Evolutionary conservation across 2,888 invertebrate species (phyloP), one percentile per base, ranked within the genome.

Genomic region (Yponomeuta plumbellus): DNA sequence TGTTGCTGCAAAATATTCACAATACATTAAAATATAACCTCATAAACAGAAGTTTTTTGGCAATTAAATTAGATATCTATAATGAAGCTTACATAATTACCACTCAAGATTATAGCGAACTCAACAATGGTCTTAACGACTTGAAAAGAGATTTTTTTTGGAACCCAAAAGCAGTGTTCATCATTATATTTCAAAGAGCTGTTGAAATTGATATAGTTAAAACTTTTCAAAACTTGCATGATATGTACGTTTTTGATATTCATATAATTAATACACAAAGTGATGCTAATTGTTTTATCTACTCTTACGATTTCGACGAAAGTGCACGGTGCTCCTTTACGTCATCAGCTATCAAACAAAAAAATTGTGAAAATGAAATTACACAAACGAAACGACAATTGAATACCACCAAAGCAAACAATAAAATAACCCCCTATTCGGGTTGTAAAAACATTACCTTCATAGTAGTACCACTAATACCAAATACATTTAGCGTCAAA

Each of bases 401-500:
- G 13, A 58, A 20, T 57, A 5, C 8, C n/a, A 11, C 59, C 2
- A 21, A 59, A 59, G 2, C 59, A n/a, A 21, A 22, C 39, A 68
- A 64, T 34, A 34, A 34, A 34, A 34, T 34, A 39, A 62, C 23
- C 57, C 68, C 67, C n/a, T 69, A 68, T 44, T 67, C 69, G 6
- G 67, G 21, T 57, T 69, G 68, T 56, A 69, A 52, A 52, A 52
- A 69, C 44, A 65, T 68, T 2, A 66, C 66, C 13, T 59, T 70
- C 1, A 13, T 67, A 17, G 21, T 70, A 11, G 58, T 4, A 26
- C 13, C 58, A 17, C 3, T 20, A 17, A 57, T 62, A 10, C 70
- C 70, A 52, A 64, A 58, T 26, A 57, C 64, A 3, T 68, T 67
- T 64, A 23, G 39, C 4, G 39, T 26, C 21, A 23, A 26, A 40